Evolutionary conservation across 2,797 vertebrate species (phyloP), one percentile per base, ranked within the genome.

Genomic region (Ctenopoma kingsleyae): DNA sequence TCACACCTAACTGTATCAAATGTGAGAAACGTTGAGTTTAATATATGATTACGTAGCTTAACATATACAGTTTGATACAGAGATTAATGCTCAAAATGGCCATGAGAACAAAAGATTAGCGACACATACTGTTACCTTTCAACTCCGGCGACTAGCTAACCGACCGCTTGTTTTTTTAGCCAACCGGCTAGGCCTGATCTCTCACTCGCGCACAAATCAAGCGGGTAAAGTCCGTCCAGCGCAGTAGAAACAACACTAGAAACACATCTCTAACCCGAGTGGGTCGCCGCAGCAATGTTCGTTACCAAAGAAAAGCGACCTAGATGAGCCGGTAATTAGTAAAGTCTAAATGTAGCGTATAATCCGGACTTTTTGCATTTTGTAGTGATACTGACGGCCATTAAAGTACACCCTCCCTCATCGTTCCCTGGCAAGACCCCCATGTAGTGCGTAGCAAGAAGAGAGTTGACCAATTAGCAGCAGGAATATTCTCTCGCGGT

Each of bases 321-420:
- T 27, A 50, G 32, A 36, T n/a, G 17, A 19, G 68, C 10, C 17
- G 12, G 22, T 38, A 2, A 47, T 36, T 72, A 67, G 0, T 46
- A 66, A 5, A 74, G 55, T 76, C 64, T 78, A 84, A 80, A 88
- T 80, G 78, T 66, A 62, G 70, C 48, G 23, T 70, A 86, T 88
- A 92, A 87, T 91, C 76, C 75, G 69, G 84, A 91, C 84, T 91
- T 90, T 90, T 90, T 80, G 87, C 85, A 84, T 87, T 85, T 78
- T 83, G 76, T 82, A 87, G 86, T 84, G 90, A 83, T 71, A 77
- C 77, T 88, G 92, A 74, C 93, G 89, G 90, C 93, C 93, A 94
- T 95, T 93, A 93, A 91, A 89, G 84, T 84, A 81, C 82, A 91
- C 92, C 92, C 93, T 94, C 93, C 93, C 92, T 92, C 90, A 83